Evolutionary conservation across 2,888 invertebrate genomes (phyloP).

Genomic region (Quadroppia sp.): DNA sequence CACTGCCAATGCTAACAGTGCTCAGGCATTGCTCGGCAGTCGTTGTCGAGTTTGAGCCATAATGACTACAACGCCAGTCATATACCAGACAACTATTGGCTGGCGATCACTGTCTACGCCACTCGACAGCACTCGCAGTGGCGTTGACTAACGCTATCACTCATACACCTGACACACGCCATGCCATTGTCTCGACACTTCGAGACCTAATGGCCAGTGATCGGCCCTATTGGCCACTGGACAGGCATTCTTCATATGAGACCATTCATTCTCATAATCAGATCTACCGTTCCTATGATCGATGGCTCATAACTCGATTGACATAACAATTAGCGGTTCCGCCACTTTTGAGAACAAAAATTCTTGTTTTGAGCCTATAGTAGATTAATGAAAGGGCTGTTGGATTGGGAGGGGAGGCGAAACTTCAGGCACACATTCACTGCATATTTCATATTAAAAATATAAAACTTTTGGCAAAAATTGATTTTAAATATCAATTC

Average conservation of each 20-base stretch:
- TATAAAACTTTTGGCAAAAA: no score
- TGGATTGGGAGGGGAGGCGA: no score
- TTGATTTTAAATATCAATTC: neutral
- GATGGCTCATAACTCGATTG: no score
- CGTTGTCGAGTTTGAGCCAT: neutral
- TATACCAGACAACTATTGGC: slow-evolving; percentile 10
- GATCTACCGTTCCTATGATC: no score
- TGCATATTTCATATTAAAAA: no score
- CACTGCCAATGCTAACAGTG: neutral
- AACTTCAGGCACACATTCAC: no score
- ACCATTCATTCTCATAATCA: no score
- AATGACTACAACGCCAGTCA: slow-evolving; percentile 20
- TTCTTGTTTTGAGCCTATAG: slow-evolving; percentile 17
- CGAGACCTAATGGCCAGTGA: no score
- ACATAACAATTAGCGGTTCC: neutral
- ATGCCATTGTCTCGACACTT: neutral
- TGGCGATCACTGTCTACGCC: slow-evolving; percentile 7
- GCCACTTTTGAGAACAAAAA: slow-evolving; percentile 8
- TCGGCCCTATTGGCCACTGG: no score
- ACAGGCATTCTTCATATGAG: no score
- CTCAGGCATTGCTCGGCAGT: neutral
- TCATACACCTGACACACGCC: no score
- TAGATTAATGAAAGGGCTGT: neutral
- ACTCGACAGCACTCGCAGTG: slow-evolving; percentile 22
- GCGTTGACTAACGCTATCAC: neutral